These are phyloP conservation scores for Temnothorax unifasciatus DNA, from an alignment of 2,888 invertebrate species.

Conservation along the genomic window DNA sequence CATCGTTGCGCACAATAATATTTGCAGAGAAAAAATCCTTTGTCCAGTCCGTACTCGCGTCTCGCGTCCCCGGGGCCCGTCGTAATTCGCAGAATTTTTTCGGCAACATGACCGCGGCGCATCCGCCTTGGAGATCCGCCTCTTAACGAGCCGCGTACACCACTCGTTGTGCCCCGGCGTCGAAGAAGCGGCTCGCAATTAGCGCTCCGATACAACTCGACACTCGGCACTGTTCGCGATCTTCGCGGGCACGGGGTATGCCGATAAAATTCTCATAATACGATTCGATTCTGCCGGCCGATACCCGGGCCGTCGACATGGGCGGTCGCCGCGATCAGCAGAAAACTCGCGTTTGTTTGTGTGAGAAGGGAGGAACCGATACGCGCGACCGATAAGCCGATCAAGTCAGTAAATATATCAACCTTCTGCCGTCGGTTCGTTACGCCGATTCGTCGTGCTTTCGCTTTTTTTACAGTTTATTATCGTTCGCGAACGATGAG, in stretches of 20 bases:
- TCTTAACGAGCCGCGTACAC: conserved; percentile 73
- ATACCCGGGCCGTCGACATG: conserved; percentile 73
- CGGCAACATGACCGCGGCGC: conserved; percentile 54
- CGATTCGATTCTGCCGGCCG: conserved; percentile 64
- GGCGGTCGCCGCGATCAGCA: conserved; percentile 71
- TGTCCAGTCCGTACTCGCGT: conserved; percentile 35
- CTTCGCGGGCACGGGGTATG: conserved; percentile 53
- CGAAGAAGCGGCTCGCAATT: conserved; percentile 72
- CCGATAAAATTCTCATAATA: conserved; percentile 79
- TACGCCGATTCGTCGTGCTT: conserved; percentile 34
- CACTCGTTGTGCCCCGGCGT: conserved; percentile 62
- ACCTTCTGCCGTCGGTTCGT: conserved; percentile 24
- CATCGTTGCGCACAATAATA: conserved; percentile 39
- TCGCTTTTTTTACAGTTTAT: conserved; percentile 59
- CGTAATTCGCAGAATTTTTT: conserved; percentile 64
- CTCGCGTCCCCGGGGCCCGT: conserved; percentile 33
- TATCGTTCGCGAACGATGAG: conserved; percentile 38
- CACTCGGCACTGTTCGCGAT: conserved; percentile 75
- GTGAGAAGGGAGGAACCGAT: conserved; percentile 56
- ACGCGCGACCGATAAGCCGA: conserved; percentile 65
- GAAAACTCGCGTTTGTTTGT: conserved; percentile 63
- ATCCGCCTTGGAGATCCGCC: conserved; percentile 59
- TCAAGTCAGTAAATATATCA: conserved; percentile 73
- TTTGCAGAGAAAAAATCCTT: conserved; percentile 34
- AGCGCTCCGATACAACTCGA: conserved; percentile 76